Evolutionary conservation across 2,888 invertebrate genomes (phyloP).

Genomic region (Pycnomerus fuliginosus): DNA sequence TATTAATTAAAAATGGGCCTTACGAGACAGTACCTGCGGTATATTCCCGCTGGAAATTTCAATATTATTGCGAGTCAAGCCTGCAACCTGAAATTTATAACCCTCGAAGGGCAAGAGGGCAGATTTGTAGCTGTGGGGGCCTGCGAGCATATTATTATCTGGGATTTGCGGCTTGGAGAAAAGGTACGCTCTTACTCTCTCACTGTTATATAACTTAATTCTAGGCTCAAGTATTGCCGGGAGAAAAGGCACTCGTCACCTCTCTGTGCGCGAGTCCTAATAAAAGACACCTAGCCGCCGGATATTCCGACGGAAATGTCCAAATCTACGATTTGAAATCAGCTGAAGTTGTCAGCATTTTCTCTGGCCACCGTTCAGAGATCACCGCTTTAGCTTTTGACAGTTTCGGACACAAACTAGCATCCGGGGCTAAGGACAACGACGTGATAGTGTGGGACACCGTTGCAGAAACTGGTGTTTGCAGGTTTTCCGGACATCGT

Average conservation of each 20-base stretch:
- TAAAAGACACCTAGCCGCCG: slow-evolving; percentile 80
- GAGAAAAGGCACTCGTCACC: slow-evolving; percentile 80
- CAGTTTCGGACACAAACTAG: slow-evolving; percentile 76
- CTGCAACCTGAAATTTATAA: slow-evolving; percentile 79
- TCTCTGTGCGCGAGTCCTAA: slow-evolving; percentile 74
- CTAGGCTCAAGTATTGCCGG: slow-evolving; percentile 74
- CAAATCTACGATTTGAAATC: slow-evolving; percentile 78
- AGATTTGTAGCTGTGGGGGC: slow-evolving; percentile 89
- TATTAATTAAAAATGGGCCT: too few relatives aligned
- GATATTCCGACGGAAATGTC: slow-evolving; percentile 87
- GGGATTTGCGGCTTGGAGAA: slow-evolving; percentile 87
- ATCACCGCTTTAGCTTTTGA: slow-evolving; percentile 85
- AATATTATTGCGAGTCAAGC: slow-evolving; percentile 81
- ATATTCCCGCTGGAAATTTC: slow-evolving; percentile 78
- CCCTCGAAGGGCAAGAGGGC: slow-evolving; percentile 73
- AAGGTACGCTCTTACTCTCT: slow-evolving; percentile 57
- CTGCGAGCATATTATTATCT: slow-evolving; percentile 89
- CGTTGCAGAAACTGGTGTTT: slow-evolving; percentile 86
- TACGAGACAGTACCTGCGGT: slow-evolving; percentile 93
- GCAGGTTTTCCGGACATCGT: slow-evolving; percentile 89
- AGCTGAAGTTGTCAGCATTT: slow-evolving; percentile 69
- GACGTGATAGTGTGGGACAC: slow-evolving; percentile 95
- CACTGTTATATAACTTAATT: slow-evolving; percentile 37
- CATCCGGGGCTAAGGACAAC: slow-evolving; percentile 92
- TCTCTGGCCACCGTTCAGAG: slow-evolving; percentile 83